Base-by-base conservation (phyloP, 2,888 invertebrate species). In the Sturmia bella region DNA sequence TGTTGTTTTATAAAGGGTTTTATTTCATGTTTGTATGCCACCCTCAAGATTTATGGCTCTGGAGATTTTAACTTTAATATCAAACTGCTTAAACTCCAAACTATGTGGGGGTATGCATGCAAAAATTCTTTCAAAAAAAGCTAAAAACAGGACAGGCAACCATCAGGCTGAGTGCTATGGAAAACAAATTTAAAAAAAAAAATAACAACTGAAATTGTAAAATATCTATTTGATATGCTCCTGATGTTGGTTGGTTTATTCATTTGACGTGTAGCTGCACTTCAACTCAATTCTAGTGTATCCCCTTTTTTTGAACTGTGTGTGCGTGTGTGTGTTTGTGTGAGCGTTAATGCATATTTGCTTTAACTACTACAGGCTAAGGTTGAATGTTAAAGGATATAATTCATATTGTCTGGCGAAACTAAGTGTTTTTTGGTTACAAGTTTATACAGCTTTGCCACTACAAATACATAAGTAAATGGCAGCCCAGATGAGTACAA, bases 361-460 rank as follows among this genome's bases (percentile, higher is more conserved):
- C 63, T 24, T 15, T 56, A 57, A 74, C 76, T 76, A 64, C 61
- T 54, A 45, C 69, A 77, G 81, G 81, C 77, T 75, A 84, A 83
- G 77, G 84, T 81, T 84, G 79, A 83, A 84, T 83, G 75, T 81
- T 81, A 72, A 64, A 69, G 77, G 75, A 81, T 77, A 84, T 84
- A 84, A 83, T 77, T 84, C 83, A 84, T 84, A 81, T 81, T 68
- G 76, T 70, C 78, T 66, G 32, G 79, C 32, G 37, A 61, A 66
- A 68, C 69, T 59, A 69, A 70, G 66, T 59, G 73, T 80, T 80
- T 80, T 72, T 78, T 54, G 59, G 68, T 74, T 77, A 73, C 37
- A 52, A 37, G 12, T 43, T 37, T 68, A 43, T 43, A 56, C 54
- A 27, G n/a, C 54, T 43, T 43, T 27, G 15, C 24, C 43, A 63